Base-by-base conservation (phyloP, 2,797 vertebrate genomes). In the Etheostoma nigrum region DNA sequence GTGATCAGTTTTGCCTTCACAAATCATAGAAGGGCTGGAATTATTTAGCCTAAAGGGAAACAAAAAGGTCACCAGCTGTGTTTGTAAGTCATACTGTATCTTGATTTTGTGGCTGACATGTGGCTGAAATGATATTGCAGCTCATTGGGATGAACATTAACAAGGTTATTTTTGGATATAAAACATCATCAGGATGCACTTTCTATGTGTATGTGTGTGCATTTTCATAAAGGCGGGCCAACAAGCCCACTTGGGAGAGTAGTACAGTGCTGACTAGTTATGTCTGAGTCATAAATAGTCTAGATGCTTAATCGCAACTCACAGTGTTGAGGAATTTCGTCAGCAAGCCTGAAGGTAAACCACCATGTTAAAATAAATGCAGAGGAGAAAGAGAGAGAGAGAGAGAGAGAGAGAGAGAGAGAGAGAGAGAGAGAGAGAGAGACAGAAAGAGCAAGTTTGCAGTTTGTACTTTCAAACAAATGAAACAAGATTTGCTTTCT, bases 211-310 rank as follows among this genome's bases (percentile, higher is more conserved):
- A 2, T 63, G 25, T 55, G 53, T 57, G 53, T 52, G 44, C 42
- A 49, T 72, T 67, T 76, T 52, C 60, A 59, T 59, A 57, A 78
- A 68, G 53, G 58, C 45, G 1, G 10, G 49, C 21, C 52, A 45
- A 30, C 23, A 51, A 76, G 78, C 48, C 48, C 72, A 66, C 83
- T 60, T 33, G 67, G 74, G 76, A 82, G 55, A 62, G 30, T 4
- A 12, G 54, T 63, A 59, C 54, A 8, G 33, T 13, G 27, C 52
- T 21, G 67, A 75, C 51, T 70, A 76, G 81, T 77, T 67, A 70
- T 79, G 59, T 76, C 33, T 33, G 61, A 76, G 48, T 88, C 80
- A 85, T 82, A 72, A 86, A 86, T 87, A 85, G 86, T 87, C 78
- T 49, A 51, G 49, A 53, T 21, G 42, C 54, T 47, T 79, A 80